These are phyloP conservation scores for Micoletzkya japonica DNA, from an alignment of 2,888 invertebrate genomes.

Conservation along the genomic window DNA sequence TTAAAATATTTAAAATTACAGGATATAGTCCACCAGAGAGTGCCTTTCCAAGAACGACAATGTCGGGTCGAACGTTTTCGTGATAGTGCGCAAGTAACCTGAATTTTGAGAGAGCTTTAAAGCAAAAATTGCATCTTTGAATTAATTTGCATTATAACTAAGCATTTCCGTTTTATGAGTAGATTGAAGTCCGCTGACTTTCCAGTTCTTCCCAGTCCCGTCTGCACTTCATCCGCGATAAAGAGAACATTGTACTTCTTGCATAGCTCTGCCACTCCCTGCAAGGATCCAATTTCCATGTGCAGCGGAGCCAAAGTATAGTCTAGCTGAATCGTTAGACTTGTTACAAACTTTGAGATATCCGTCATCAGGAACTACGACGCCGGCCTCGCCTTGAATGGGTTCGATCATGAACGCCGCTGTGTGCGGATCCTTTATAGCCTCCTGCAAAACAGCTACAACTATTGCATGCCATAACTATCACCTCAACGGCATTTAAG, in stretches of 20 bases:
- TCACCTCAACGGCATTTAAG: slow-evolving; percentile 78
- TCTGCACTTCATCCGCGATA: slow-evolving; percentile 94
- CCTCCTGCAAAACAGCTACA: slow-evolving; percentile 68
- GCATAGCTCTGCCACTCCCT: slow-evolving; percentile 80
- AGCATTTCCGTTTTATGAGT: neutral
- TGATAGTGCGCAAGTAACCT: slow-evolving; percentile 81
- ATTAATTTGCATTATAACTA: neutral
- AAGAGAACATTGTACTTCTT: slow-evolving; percentile 85
- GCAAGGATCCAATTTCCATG: neutral
- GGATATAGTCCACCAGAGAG: slow-evolving; percentile 88
- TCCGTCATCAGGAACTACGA: slow-evolving; percentile 82
- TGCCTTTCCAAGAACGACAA: slow-evolving; percentile 88
- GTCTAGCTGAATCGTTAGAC: neutral
- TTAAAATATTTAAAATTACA: no score
- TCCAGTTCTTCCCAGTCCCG: slow-evolving; percentile 87
- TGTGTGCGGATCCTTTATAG: slow-evolving; percentile 78
- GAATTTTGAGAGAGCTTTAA: slow-evolving; percentile 5
- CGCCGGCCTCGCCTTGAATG: slow-evolving; percentile 94
- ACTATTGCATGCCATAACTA: neutral
- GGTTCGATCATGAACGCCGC: slow-evolving; percentile 96
- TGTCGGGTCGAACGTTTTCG: slow-evolving; percentile 87
- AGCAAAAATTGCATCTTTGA: neutral
- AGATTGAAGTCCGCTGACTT: slow-evolving; percentile 68
- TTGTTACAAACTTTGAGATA: slow-evolving; percentile 75
- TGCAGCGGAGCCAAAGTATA: no score